Evolutionary conservation across 1,140 invertebrate species (phyloP), one percentile per base, ranked within the genome.

Genomic region (Bradysia coprophila): DNA sequence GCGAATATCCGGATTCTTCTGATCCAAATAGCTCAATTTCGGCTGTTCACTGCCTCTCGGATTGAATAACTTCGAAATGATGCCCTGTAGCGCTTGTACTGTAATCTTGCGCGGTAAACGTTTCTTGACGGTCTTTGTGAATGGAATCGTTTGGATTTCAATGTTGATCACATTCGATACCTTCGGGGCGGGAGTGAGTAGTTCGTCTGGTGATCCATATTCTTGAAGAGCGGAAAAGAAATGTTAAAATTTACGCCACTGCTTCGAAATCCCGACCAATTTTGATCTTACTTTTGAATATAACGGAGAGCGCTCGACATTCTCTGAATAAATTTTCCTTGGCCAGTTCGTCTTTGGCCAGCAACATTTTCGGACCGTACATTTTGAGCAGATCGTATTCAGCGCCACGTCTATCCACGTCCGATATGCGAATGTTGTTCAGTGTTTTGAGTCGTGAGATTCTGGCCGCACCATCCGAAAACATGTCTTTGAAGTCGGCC

Each of bases 301-400:
- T 63, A 21, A 68, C 54, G 22, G 69, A 58, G 59, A 82, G 91
- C 40, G 82, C 65, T 43, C 82, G 81, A 66, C 81, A 49, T 76
- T 66, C 24, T 61, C 49, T 21, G 73, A 54, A 56, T 91, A 92
- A 28, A 72, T 62, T 4, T 53, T 50, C 46, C 63, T 65, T 10
- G 61, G 52, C n/a, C n/a, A n/a, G n/a, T n/a, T n/a, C n/a, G n/a
- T n/a, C 28, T 60, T 52, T 1, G 54, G 38, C 51, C 8, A 31
- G 28, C 28, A 31, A n/a, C n/a, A n/a, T 91, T 40, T 78, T 71
- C 18, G 68, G 58, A 1, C 78, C 76, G 63, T 78, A 80, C 18
- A 75, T 71, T 62, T 90, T 91, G 50, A 90, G 61, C 54, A 90
- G 90, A 63, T 91, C 87, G 44, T 88, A 80, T 53, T 90, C 84